Conservation (phyloP, 2,797 vertebrate genomes). For the Pseudocheirus occidentalis region DNA sequence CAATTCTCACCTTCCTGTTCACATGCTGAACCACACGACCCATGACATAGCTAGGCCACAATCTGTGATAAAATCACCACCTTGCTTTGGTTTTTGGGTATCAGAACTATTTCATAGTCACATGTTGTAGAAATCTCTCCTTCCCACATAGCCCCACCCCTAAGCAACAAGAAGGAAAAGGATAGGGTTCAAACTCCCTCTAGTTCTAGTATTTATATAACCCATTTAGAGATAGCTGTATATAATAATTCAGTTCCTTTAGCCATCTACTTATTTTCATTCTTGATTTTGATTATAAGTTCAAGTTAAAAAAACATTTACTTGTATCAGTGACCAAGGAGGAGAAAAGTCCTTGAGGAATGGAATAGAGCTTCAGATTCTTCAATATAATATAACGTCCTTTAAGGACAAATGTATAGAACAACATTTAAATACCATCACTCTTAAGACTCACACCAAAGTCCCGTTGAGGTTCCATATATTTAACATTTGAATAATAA, state of each 20-base stretch:
- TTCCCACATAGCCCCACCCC: slow-evolving; percentile 32
- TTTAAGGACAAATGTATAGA: slow-evolving; percentile 39
- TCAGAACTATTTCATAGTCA: slow-evolving; percentile 79
- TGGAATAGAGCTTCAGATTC: background rate
- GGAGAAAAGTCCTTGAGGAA: slow-evolving; percentile 60
- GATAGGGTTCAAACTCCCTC: slow-evolving; percentile 41
- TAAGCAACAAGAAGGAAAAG: slow-evolving; percentile 48
- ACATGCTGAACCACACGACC: slow-evolving; percentile 91
- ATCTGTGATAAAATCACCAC: slow-evolving; percentile 81
- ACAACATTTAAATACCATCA: slow-evolving; percentile 59
- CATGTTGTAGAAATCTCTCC: slow-evolving; percentile 73
- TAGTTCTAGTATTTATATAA: slow-evolving; percentile 41
- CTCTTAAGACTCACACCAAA: slow-evolving; percentile 56
- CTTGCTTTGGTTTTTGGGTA: slow-evolving; percentile 77
- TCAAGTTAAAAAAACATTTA: background rate
- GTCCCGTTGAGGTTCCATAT: slow-evolving; percentile 51
- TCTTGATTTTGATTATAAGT: slow-evolving; percentile 23
- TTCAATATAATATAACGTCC: slow-evolving; percentile 52
- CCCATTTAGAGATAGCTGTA: background rate
- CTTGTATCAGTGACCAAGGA: slow-evolving; percentile 50
- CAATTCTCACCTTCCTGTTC: slow-evolving; percentile 94
- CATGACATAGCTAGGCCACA: slow-evolving; percentile 83
- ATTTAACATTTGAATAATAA: slow-evolving; percentile 27
- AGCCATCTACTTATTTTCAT: slow-evolving; percentile 41
- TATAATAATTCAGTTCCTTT: slow-evolving; percentile 35